Percentiles rank a stretch among this genome's conserved stretches.
phyloP scores from a whole-genome alignment of 2,888 invertebrate genomes.

The Encarsia formosa region DNA sequence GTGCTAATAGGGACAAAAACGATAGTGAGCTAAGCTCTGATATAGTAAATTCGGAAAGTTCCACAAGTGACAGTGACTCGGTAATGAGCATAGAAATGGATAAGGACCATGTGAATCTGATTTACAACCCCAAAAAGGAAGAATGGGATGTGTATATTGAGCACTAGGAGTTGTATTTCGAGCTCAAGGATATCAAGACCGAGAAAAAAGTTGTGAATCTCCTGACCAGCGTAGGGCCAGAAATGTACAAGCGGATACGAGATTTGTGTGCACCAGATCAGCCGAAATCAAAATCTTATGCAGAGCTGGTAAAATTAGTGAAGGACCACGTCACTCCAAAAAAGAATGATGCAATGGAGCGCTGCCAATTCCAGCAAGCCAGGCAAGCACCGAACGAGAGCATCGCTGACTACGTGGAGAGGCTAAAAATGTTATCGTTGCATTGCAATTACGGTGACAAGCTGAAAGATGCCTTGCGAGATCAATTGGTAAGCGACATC shows the following conservation, averaged over 20 bases:
- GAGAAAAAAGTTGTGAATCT: not conserved
- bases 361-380: slow-evolving; percentile 15
- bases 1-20: too few species aligned
- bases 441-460: not conserved
- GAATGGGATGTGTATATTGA: not conserved
- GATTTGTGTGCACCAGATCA: not conserved
- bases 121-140: too few species aligned
- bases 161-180: not conserved
- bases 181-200: not conserved
- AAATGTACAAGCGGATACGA: not conserved
- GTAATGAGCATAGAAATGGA: too few species aligned
- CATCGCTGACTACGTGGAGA: not conserved
- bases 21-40: too few species aligned
- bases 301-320: too few species aligned
- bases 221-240: not conserved
- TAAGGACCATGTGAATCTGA: too few species aligned
- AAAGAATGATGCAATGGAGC: slow-evolving; percentile 22
- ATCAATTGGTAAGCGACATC: slow-evolving; percentile 9
- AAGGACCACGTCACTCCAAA: slow-evolving; percentile 25
- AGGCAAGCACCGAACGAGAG: not conserved
- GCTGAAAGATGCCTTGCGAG: not conserved
- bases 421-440: not conserved
- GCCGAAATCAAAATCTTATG: slow-evolving; percentile 3
- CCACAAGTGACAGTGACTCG: too few species aligned
- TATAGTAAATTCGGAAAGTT: too few species aligned